These are phyloP conservation scores for Diabrotica balteata DNA, from an alignment of 2,888 invertebrate genomes.

Conservation along the genomic window DNA sequence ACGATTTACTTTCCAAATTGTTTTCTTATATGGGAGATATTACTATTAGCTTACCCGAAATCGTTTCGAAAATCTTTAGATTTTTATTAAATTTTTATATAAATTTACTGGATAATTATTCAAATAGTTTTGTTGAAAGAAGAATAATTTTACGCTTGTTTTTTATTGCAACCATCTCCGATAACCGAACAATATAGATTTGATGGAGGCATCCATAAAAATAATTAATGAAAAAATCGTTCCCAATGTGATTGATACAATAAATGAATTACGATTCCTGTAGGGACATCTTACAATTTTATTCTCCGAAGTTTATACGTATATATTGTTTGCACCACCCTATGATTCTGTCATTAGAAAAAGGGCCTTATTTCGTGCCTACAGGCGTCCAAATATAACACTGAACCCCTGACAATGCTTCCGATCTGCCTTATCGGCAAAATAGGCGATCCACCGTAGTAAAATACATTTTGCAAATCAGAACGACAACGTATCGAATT, in stretches of 20 bases:
- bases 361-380: constrained; percentile 48
- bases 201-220: constrained; percentile 29
- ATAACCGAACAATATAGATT: constrained; percentile 20
- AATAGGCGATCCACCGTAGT: constrained; percentile 46
- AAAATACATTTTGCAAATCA: constrained; percentile 58
- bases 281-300: constrained; percentile 47
- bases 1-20: no score
- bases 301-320: constrained; percentile 48
- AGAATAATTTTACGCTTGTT: no score
- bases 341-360: constrained; percentile 60
- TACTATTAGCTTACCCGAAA: no score
- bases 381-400: constrained; percentile 42
- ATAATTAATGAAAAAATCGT: constrained; percentile 37
- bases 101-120: no score
- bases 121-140: no score
- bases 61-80: no score
- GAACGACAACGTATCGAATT: constrained; percentile 62
- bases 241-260: constrained; percentile 33
- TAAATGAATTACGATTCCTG: constrained; percentile 38
- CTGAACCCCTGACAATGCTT: constrained; percentile 36
- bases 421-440: constrained; percentile 46
- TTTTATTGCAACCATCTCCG: no score
- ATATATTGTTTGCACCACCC: constrained; percentile 55
- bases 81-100: no score
- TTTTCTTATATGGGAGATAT: no score